Conservation (phyloP, 2,113 vertebrate species). For the Sus scrofa region T2T-Sscrofa CM000830.6:131246001-131246500, state of each 20-base stretch:
- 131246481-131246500: background rate
- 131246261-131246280: background rate
- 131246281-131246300: background rate
- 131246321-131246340: background rate
- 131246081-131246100: conserved; percentile 69
- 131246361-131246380: background rate
- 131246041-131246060: conserved; percentile 82
- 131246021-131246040: conserved; percentile 80
- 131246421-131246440: background rate
- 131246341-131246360: background rate
- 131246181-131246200: background rate
- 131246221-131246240: background rate
- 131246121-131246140: background rate
- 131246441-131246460: background rate
- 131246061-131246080: conserved; percentile 81
- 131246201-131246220: background rate
- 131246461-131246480: background rate
- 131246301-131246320: background rate
- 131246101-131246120: conserved; percentile 56
- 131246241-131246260: background rate
- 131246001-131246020: conserved; percentile 81
- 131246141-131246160: background rate
- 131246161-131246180: background rate
- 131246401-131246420: background rate
- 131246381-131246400: background rate